These are phyloP conservation scores for Rhipidura dahli DNA, from an alignment of 2,113 vertebrate genomes.

Conservation along the genomic window DNA sequence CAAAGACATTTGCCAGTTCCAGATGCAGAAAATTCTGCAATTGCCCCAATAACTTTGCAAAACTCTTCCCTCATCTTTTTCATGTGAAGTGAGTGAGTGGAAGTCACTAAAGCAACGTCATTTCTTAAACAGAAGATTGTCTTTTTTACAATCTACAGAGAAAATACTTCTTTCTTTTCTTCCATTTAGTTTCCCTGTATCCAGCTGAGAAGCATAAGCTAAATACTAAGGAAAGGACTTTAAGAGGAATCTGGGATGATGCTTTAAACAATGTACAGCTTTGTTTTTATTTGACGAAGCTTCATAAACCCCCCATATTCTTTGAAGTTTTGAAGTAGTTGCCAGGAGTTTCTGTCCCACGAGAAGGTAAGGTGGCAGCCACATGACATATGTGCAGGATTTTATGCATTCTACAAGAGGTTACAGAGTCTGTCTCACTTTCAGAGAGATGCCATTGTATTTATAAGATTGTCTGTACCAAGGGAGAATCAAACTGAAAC, in stretches of 20 bases:
- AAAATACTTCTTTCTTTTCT: not conserved
- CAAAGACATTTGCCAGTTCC: not conserved
- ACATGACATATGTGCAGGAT: slow-evolving; percentile 28
- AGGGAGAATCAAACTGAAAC: slow-evolving; percentile 19
- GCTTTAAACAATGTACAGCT: not conserved
- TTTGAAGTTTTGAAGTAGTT: not conserved
- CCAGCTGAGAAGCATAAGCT: not conserved
- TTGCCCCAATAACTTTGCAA: not conserved
- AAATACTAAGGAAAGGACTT: not conserved
- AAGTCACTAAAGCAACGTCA: not conserved
- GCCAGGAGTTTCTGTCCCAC: slow-evolving; percentile 4
- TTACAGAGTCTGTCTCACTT: slow-evolving; percentile 2
- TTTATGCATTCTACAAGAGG: slow-evolving; percentile 12
- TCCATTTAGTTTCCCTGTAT: not conserved
- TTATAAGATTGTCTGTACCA: slow-evolving; percentile 1
- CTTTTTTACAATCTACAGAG: not conserved
- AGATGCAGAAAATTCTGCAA: not conserved
- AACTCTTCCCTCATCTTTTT: not conserved
- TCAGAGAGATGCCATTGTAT: slow-evolving; percentile 11
- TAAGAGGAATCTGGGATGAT: not conserved
- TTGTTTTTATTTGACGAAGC: not conserved
- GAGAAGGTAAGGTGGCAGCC: slow-evolving; percentile 14
- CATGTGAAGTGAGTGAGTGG: not conserved
- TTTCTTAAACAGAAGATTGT: not conserved
- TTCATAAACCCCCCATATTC: not conserved